Evolutionary conservation across 2,797 vertebrate genomes (phyloP).

Genomic region (Tadarida brasiliensis): DNA sequence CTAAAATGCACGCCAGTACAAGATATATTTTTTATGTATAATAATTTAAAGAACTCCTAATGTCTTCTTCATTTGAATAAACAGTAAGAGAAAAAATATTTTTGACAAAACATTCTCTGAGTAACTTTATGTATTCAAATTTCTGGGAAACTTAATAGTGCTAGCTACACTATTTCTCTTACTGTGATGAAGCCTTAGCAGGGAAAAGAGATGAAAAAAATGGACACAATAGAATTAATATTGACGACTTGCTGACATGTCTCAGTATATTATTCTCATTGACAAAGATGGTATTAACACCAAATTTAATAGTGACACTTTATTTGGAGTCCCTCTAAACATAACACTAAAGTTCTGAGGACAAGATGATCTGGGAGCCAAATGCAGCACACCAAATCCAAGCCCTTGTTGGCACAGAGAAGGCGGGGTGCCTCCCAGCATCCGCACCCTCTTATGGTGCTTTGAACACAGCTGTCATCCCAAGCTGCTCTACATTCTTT

Average conservation of each 20-base stretch:
- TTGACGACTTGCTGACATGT: background rate
- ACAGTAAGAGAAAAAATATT: background rate
- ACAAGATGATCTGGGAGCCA: background rate
- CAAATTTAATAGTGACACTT: slow-evolving; percentile 26
- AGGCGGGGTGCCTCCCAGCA: background rate
- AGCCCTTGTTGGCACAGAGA: background rate
- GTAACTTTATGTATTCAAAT: slow-evolving; percentile 27
- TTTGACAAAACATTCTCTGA: background rate
- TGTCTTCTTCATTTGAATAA: slow-evolving; percentile 56
- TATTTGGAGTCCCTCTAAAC: background rate
- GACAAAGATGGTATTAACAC: background rate
- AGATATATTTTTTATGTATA: background rate
- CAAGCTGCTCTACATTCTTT: background rate
- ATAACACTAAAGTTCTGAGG: background rate
- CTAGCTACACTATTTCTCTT: background rate
- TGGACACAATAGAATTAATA: background rate
- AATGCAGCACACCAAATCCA: background rate
- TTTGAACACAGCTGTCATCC: background rate
- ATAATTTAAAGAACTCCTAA: background rate
- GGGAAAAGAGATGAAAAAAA: background rate
- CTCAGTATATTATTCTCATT: background rate
- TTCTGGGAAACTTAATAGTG: background rate
- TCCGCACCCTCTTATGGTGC: background rate
- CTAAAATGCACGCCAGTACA: background rate
- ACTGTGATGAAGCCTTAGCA: background rate